Base-by-base conservation (phyloP, 2,888 invertebrate species). In the Orthosia gracilis region DNA sequence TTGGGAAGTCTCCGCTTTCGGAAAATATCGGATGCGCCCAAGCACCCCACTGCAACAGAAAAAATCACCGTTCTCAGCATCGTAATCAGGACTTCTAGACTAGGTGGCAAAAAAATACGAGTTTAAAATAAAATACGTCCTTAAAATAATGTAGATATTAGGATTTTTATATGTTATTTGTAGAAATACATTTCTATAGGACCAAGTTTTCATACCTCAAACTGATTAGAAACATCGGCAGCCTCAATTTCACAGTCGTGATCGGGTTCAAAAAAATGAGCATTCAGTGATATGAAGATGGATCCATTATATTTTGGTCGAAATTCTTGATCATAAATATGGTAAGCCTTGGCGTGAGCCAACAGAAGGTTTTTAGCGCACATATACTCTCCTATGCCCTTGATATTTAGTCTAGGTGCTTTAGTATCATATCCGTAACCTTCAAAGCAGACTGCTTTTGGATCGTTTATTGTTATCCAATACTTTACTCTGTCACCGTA, bases 11-110 rank as follows among this genome's bases (percentile, higher is more conserved):
- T 4, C 97, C 97, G 0, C 92, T 91, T 75, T 94, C 92, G 0
- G 97, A 96, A 88, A 97, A 97, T 70, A 98, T 97, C 0, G 98
- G 97, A 92, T 97, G 95, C 4, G 96, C 94, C 83, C 97, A 97
- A 96, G 97, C 96, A 26, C 97, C 97, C 81, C 96, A 91, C 95
- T 96, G 85, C 74, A 93, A 95, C 72, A 68, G 55, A 68, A 69
- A 59, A 21, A 15, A 64, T 15, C 7, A 13, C 0, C 15, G 13
- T 63, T 49, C 18, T 23, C 13, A 18, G 18, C 13, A 63, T 26
- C 11, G 18, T 49, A 17, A 21, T 47, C 17, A 23, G 49, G 18
- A 49, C 52, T 54, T 54, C 50, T 7, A 31, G 18, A 11, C n/a
- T 13, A 58, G 54, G 45, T 59, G 13, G 13, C 18, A 12, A 21